Evolutionary conservation across 2,113 vertebrate genomes (phyloP), one percentile per base, ranked within the genome.

Genomic region (Archocentrus centrarchus): DNA sequence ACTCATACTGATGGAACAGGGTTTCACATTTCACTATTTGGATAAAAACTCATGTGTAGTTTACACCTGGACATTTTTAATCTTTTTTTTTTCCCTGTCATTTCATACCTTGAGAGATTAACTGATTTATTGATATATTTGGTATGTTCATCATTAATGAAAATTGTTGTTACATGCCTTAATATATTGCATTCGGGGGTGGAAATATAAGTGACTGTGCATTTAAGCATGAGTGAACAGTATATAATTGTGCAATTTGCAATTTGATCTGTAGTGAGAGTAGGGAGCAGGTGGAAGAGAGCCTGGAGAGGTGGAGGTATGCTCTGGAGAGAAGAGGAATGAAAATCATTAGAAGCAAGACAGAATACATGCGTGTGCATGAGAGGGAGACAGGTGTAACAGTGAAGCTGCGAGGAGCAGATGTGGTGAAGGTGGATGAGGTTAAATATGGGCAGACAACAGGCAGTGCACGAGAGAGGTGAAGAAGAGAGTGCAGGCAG

Each of bases 61-160:
- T 27, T 17, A 14, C 63, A 47, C 63, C 0, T 27, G 39, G 39
- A 66, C 17, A 66, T 66, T 15, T 47, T 47, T 47, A 37, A 41
- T 3, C 0, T 0, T 41, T 41, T 64, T 0, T 0, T 44, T 44
- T 66, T 24, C 0, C 15, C 9, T 66, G 63, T 66, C 0, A 44
- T 47, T 22, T 68, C 39, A 47, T 47, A 68, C 39, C 0, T 27
- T 7, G 0, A 41, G 39, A 6, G 11, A 11, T 11, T 41, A 41
- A 41, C 39, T 41, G 39, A 41, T 11, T 41, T 41, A 41, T 11
- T 11, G 9, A 41, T 10, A 10, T 41, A 41, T 41, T 11, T 41
- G 39, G 39, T 41, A 10, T 7, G 37, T 8, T 37, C 8, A 37
- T 37, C 7, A 37, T 37, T 37, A 8, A 9, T 37, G 37, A 68